Conservation (phyloP, 2,113 vertebrate genomes). For the Laterallus jamaicensis region DNA sequence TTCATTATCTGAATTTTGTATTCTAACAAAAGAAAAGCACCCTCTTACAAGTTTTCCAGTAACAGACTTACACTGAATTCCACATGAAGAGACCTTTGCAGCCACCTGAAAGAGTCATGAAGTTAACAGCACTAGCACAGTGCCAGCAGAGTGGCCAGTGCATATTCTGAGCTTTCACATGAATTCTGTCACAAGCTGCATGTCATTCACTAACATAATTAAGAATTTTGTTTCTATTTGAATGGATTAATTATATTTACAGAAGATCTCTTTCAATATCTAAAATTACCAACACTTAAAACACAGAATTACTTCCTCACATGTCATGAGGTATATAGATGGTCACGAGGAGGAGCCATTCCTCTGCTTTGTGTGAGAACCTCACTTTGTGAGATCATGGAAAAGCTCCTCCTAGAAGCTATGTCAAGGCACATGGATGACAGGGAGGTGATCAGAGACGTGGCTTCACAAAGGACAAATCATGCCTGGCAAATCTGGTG, state of each 20-base stretch:
- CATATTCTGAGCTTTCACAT: background rate
- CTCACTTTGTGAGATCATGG: background rate
- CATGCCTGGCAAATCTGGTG: background rate
- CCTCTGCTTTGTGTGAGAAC: background rate
- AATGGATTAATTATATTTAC: background rate
- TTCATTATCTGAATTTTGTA: background rate
- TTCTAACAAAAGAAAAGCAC: background rate
- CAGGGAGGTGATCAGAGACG: background rate
- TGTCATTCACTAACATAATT: background rate
- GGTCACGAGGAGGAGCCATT: background rate
- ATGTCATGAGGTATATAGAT: background rate
- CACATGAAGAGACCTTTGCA: background rate
- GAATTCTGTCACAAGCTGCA: background rate
- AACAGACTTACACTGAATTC: background rate
- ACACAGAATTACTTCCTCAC: background rate
- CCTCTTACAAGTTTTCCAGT: background rate
- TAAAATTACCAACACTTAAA: background rate
- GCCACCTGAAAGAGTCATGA: background rate
- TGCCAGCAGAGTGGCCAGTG: background rate
- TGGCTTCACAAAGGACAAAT: background rate
- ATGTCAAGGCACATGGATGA: background rate
- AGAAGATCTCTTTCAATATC: background rate
- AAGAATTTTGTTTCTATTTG: background rate
- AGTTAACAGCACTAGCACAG: background rate
- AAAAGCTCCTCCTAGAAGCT: background rate